Conservation (phyloP, 2,113 vertebrate species). For the Onychostruthus taczanowskii region DNA sequence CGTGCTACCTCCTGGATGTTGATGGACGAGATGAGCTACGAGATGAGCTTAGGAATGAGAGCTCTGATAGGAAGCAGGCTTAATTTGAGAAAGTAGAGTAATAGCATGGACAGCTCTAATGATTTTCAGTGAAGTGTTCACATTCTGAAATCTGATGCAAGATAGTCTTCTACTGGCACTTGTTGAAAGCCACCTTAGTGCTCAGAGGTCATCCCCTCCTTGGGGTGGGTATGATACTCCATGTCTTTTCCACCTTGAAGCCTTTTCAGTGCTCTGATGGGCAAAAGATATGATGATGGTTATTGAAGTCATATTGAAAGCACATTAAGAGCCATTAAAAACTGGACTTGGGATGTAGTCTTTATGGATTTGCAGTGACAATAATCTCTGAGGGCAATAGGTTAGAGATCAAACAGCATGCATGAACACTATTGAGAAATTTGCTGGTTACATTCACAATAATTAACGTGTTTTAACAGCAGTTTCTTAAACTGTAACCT, state of each 20-base stretch:
- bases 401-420: neutral
- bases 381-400: neutral
- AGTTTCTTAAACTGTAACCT: neutral
- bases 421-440: neutral
- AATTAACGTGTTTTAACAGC: neutral
- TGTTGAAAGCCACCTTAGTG: neutral
- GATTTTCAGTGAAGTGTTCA: neutral
- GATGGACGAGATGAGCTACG: neutral
- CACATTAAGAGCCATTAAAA: neutral
- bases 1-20: neutral
- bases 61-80: neutral
- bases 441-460: neutral
- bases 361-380: neutral
- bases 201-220: neutral
- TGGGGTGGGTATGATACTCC: neutral
- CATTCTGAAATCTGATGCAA: neutral
- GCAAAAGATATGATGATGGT: neutral
- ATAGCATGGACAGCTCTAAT: neutral
- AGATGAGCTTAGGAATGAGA: neutral
- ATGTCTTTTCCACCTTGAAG: neutral
- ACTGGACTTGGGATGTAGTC: neutral
- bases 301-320: neutral
- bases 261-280: neutral
- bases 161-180: neutral
- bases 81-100: neutral